These are phyloP conservation scores for Campaea margaritaria DNA, from an alignment of 2,888 invertebrate species.

Conservation along the genomic window DNA sequence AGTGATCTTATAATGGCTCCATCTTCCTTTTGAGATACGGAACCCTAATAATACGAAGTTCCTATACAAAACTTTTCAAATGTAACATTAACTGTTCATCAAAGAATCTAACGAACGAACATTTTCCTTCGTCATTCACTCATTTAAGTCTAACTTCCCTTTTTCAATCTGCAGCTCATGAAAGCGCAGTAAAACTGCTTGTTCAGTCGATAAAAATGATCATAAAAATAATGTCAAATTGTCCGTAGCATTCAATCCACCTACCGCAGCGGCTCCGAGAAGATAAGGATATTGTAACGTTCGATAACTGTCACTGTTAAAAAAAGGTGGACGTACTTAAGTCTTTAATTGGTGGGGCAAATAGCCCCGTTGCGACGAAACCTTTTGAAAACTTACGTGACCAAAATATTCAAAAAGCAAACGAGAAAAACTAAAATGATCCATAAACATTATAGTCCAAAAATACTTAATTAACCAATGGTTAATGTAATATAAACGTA, in stretches of 20 bases:
- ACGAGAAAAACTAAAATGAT: too few species aligned
- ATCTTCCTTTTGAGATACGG: too few species aligned
- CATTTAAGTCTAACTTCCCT: conserved; percentile 35
- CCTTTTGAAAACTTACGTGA: too few species aligned
- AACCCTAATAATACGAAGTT: too few species aligned
- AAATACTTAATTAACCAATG: too few species aligned
- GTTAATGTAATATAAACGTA: too few species aligned
- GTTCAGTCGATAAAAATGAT: conserved; percentile 49
- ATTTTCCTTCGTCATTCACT: conserved; percentile 4
- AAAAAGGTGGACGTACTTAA: conserved; percentile 24
- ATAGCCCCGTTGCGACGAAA: background rate
- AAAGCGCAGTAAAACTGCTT: conserved; percentile 39
- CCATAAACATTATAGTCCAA: too few species aligned
- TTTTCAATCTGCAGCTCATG: conserved; percentile 38
- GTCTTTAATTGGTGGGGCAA: background rate
- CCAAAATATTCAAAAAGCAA: too few species aligned
- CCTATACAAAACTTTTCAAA: too few species aligned
- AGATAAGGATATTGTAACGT: conserved; percentile 53
- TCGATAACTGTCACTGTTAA: conserved; percentile 45
- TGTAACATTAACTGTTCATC: too few species aligned
- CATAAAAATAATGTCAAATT: conserved; percentile 62
- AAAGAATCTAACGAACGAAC: too few species aligned
- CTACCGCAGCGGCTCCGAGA: conserved; percentile 67
- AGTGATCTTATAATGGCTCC: too few species aligned
- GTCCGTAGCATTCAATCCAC: conserved; percentile 57